A percentile compares a stretch with the other conserved stretches of the same genome.
phyloP scores from a whole-genome alignment of 2,888 invertebrate species.

The Drosophila infuscata region DNA sequence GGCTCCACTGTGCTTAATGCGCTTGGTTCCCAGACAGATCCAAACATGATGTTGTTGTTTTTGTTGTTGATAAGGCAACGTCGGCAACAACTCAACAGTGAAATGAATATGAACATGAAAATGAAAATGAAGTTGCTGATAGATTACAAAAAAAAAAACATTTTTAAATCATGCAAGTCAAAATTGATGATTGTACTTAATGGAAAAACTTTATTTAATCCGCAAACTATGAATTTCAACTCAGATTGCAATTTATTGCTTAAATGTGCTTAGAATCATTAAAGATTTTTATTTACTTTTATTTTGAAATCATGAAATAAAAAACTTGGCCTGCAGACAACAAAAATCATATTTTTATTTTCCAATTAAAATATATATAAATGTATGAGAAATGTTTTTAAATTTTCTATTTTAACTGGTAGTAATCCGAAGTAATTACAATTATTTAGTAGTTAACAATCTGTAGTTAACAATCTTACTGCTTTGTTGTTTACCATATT shows the following conservation, averaged over 20 bases:
- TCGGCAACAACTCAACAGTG: conserved; percentile 51
- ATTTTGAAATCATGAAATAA: not conserved
- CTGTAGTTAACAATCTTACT: not conserved
- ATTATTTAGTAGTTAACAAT: not conserved
- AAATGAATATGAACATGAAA: conserved; percentile 41
- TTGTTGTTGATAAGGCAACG: conserved; percentile 61
- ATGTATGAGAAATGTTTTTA: not conserved
- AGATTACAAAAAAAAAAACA: conserved; percentile 5
- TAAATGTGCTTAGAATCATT: not conserved
- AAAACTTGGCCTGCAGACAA: not conserved
- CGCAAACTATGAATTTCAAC: not conserved
- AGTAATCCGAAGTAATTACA: not conserved
- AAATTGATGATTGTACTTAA: not conserved
- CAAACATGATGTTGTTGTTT: conserved; percentile 37
- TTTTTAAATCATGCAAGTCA: conserved; percentile 3
- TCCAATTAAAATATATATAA: not conserved
- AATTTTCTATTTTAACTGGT: not conserved
- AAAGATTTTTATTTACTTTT: not conserved
- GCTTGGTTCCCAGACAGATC: conserved; percentile 63
- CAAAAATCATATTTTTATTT: not conserved
- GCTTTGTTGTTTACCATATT: not conserved
- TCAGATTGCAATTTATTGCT: not conserved
- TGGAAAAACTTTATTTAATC: not conserved
- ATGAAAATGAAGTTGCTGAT: conserved; percentile 33
- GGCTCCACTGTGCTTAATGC: conserved; percentile 45